Percentiles rank a stretch among this genome's conserved stretches.
These are phyloP conservation scores for Apodemia mormo DNA, from an alignment of 2,888 invertebrate species.

Conservation along the genomic window DNA sequence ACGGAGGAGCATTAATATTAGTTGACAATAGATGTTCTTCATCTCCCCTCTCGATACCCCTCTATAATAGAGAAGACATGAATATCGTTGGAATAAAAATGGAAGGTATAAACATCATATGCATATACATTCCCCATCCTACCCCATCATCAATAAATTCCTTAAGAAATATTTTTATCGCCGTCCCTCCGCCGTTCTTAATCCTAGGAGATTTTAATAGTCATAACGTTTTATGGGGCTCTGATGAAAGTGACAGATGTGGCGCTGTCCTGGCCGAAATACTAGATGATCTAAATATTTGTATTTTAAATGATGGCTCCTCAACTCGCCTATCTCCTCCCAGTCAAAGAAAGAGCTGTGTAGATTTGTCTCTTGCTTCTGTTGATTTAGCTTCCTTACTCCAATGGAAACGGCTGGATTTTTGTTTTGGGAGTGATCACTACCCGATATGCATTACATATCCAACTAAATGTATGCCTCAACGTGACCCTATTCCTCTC, in stretches of 20 bases:
- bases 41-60: not conserved
- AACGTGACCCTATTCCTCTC: not conserved
- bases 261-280: not conserved
- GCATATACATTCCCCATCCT: not conserved
- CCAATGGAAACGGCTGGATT: not conserved
- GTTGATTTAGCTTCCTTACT: not conserved
- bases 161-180: not conserved
- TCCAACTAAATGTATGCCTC: not conserved
- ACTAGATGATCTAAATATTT: not conserved
- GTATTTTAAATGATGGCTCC: not conserved
- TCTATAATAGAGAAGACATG: not conserved
- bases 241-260: not conserved
- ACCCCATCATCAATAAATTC: not conserved
- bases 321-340: not conserved
- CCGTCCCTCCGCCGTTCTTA: not conserved
- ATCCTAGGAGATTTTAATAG: constrained; percentile 8
- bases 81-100: not conserved
- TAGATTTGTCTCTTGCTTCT: not conserved
- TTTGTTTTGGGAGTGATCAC: constrained; percentile 1
- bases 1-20: not conserved
- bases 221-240: not conserved
- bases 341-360: not conserved
- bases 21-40: not conserved
- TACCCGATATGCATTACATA: not conserved
- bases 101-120: not conserved